Evolutionary conservation across 30 jellyfish, hydroid and myxozoan genomes (phyloP), one percentile per base, ranked within the genome.

Genomic region (Chrysaora quinquecirrha): DNA sequence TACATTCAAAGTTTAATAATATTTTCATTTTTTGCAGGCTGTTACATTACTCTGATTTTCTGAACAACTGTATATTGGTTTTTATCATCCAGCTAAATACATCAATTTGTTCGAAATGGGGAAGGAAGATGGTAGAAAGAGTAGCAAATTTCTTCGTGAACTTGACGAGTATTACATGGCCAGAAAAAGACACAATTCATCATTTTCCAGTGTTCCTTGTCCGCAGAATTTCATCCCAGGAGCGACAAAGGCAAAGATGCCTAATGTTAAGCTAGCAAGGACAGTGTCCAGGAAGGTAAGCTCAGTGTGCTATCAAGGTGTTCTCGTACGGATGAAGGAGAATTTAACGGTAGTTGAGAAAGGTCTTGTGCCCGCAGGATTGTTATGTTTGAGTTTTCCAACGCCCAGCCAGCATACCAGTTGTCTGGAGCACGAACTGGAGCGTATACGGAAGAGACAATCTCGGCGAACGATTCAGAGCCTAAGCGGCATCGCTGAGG

Each of bases 211-310:
- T 47, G 80, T 54, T 19, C 85, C 96, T 20, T 85, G 96, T 35
- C 97, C 97, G 0, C 97, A 89, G 38, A 89, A 89, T 62, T 89
- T 89, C 71, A 89, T 89, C 16, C 97, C 97, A n/a, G 97, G 97
- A 2, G 83, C 85, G 1, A 80, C 91, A 18, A 80, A 81, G 54
- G 90, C 93, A 11, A 76, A 75, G 64, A 35, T 28, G 23, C 80
- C 87, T 25, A 64, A 52, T 27, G 71, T 52, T 63, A 85, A 31
- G 19, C 34, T 48, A 0, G 43, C 63, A 20, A 72, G 78, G 30
- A 74, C 74, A 1, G 16, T 48, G 72, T 52, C 90, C 16, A 61
- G 90, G 30, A 80, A 74, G 43, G 82, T 89, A 35, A 81, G 94
- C 46, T 89, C 97, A 16, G 86, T 89, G 20, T 89, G 97, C 34